phyloP scores from a whole-genome alignment of 2,113 vertebrate species.

The Menidia beryllina region DNA sequence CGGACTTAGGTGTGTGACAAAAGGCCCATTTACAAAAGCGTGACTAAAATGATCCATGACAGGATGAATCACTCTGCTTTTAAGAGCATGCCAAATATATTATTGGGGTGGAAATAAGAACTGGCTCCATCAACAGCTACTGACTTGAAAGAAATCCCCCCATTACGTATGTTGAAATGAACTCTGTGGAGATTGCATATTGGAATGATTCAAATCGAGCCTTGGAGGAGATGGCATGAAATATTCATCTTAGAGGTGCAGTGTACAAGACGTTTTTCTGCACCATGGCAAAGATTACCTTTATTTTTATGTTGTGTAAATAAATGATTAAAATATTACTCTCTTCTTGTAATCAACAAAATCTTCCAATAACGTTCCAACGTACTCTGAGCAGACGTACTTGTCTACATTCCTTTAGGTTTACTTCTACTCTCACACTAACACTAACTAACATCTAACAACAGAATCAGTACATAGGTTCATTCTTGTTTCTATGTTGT shows the following conservation, averaged over 20 bases:
- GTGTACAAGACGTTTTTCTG: conserved; percentile 2
- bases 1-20: conserved; percentile 8
- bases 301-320: not conserved
- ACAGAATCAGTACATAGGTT: not conserved
- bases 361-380: not conserved
- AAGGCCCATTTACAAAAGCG: conserved; percentile 10
- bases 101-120: conserved; percentile 28
- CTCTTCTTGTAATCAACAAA: not conserved
- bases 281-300: not conserved
- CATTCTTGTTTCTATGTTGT: not conserved
- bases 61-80: conserved; percentile 39
- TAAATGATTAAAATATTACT: not conserved
- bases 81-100: conserved; percentile 40
- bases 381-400: not conserved
- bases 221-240: conserved; percentile 13
- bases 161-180: conserved; percentile 18
- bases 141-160: conserved; percentile 28
- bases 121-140: conserved; percentile 29
- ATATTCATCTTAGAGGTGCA: conserved; percentile 13
- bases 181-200: conserved; percentile 11
- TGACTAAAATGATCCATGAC: conserved; percentile 44
- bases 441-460: not conserved
- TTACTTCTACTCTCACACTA: not conserved
- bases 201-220: conserved; percentile 20
- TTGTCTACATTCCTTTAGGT: not conserved